Base-by-base conservation (phyloP, 2,113 vertebrate genomes). In the Meriones unguiculatus region DNA sequence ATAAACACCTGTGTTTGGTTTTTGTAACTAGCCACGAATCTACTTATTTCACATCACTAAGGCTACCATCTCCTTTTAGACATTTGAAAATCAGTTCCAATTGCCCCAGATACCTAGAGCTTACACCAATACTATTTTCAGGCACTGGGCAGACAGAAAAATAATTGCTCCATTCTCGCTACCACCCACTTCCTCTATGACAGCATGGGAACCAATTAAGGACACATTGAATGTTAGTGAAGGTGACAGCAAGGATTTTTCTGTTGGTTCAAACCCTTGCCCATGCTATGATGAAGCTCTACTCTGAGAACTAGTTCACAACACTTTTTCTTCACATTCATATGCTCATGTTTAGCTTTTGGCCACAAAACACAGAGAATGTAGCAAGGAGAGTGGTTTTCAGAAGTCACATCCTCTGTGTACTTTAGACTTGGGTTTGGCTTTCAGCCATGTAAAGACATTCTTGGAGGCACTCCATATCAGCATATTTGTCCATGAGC, bases 51-150 rank as follows among this genome's bases (percentile, higher is more conserved):
- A 87, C 87, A 91, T 30, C 20, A 59, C 30, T 62, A 78, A 77
- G 24, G 46, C 30, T 62, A 70, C 54, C 69, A 5, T 91, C 35
- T 87, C 62, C 72, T 12, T 41, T 91, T 4, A 87, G 69, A 93
- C 6, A 62, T 84, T 32, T 94, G 69, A 7, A 2, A 28, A 72
- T 25, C 38, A 87, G 52, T 2, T 90, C 1, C 28, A 52, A 80
- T 46, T 86, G 15, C 32, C 8, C 3, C 65, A 80, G 85, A 90
- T 50, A 15, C 69, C 18, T 54, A 81, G 25, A 20, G 1, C 24
- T 82, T 82, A 38, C 13, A 75, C 50, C 67, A 67, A 18, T 62
- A 72, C 30, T 96, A 89, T 93, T 94, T 95, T 92, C 50, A 95
- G 90, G 86, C 8, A 85, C 28, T 11, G 85, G 80, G 41, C n/a